Evolutionary conservation across 1,140 invertebrate species (phyloP).

Genomic region (Conus betulinus): DNA sequence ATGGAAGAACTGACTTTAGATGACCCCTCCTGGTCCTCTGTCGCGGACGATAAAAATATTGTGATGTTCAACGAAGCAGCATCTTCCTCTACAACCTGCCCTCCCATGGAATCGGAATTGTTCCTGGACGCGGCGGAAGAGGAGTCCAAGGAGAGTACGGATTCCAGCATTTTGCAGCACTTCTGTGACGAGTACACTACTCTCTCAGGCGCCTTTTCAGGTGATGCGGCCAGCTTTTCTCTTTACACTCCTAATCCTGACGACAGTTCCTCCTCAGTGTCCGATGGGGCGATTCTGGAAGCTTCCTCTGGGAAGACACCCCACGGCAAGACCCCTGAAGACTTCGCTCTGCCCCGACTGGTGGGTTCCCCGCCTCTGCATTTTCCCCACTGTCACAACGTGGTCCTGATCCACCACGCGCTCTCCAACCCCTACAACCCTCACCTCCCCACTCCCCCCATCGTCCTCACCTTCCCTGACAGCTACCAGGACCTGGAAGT

Average conservation of each 20-base stretch:
- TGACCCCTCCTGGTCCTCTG: not conserved
- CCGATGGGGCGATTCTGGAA: no score
- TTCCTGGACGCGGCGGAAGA: not conserved
- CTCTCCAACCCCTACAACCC: conserved; percentile 26
- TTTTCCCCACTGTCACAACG: conserved; percentile 19
- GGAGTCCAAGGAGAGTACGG: not conserved
- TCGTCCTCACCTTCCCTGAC: conserved; percentile 17
- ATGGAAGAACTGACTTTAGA: not conserved
- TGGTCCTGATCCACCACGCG: not conserved
- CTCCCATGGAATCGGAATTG: not conserved
- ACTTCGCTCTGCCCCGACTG: not conserved
- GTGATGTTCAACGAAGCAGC: no score
- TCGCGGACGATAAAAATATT: not conserved
- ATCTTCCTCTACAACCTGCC: not conserved
- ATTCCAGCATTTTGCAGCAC: not conserved
- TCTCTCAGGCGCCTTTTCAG: not conserved
- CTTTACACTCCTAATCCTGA: not conserved
- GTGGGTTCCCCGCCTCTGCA: not conserved
- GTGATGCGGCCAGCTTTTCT: not conserved
- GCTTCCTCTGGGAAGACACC: no score
- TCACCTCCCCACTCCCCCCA: conserved; percentile 31
- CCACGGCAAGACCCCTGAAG: not conserved
- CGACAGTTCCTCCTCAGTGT: not conserved
- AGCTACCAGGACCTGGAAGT: not conserved
- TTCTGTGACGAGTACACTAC: not conserved